phyloP scores from a whole-genome alignment of 2,113 vertebrate genomes.

The Oncorhynchus mykiss region DNA sequence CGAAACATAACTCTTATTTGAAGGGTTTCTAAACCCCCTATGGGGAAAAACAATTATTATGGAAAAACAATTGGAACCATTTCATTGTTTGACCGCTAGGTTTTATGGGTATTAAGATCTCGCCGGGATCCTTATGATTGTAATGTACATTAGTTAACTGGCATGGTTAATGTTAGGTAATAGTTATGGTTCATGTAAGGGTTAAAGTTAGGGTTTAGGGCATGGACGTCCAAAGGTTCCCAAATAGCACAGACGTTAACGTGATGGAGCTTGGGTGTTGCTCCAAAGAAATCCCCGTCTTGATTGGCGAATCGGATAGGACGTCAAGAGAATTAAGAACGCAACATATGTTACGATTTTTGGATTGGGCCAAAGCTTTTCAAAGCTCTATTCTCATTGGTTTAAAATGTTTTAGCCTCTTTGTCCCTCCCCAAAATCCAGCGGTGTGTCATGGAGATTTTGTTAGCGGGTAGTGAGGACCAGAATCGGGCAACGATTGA shows the following conservation, averaged over 20 bases:
- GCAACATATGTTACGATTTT: not conserved
- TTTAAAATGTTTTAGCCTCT: slow-evolving; percentile 2
- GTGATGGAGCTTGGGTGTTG: slow-evolving; percentile 46
- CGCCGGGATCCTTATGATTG: too few relatives aligned
- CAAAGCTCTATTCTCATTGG: slow-evolving; percentile 38
- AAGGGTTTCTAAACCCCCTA: too few relatives aligned
- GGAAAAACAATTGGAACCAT: too few relatives aligned
- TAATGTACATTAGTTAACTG: too few relatives aligned
- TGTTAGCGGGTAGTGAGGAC: slow-evolving; percentile 66
- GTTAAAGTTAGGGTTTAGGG: too few relatives aligned
- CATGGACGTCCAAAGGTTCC: too few relatives aligned
- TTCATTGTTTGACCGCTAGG: too few relatives aligned
- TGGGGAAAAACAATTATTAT: too few relatives aligned
- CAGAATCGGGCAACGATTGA: slow-evolving; percentile 53
- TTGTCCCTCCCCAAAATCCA: slow-evolving; percentile 48
- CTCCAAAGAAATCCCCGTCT: not conserved
- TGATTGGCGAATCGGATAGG: slow-evolving; percentile 47
- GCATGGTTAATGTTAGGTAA: too few relatives aligned
- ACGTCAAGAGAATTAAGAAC: slow-evolving; percentile 10
- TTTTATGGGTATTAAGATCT: too few relatives aligned
- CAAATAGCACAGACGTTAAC: not conserved
- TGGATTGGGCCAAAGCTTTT: slow-evolving; percentile 54
- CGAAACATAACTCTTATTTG: too few relatives aligned
- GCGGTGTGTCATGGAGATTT: slow-evolving; percentile 71
- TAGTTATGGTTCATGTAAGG: too few relatives aligned